Conservation (phyloP, 2,888 invertebrate genomes). For the Metellina segmentata region DNA sequence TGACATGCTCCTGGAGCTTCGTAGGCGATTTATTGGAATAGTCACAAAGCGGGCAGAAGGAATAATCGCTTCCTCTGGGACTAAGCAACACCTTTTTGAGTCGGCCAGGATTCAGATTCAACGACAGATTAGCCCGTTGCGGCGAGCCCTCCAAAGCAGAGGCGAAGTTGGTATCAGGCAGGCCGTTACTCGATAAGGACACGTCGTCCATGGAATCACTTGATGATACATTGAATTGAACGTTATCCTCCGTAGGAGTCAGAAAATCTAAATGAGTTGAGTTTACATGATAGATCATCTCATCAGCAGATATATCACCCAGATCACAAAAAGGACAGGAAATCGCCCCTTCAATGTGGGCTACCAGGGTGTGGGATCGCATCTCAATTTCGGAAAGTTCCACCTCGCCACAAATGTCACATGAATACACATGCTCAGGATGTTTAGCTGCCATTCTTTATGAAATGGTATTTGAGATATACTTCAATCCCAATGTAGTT, state of each 20-base stretch:
- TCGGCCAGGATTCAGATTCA: constrained; percentile 82
- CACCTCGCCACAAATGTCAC: constrained; percentile 92
- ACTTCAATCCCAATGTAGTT: background rate
- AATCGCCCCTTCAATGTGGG: constrained; percentile 89
- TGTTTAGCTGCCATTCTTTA: constrained; percentile 82
- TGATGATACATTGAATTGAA: constrained; percentile 85
- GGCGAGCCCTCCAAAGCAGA: constrained; percentile 81
- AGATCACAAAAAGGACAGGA: constrained; percentile 92
- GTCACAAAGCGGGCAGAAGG: constrained; percentile 88
- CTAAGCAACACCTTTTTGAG: constrained; percentile 67
- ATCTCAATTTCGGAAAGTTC: constrained; percentile 85
- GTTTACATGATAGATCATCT: constrained; percentile 90
- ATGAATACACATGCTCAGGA: constrained; percentile 85
- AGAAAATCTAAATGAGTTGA: constrained; percentile 88
- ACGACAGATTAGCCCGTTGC: constrained; percentile 84
- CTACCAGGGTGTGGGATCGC: constrained; percentile 88
- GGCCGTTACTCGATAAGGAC: constrained; percentile 67
- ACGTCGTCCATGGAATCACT: constrained; percentile 83
- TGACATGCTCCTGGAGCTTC: constrained; percentile 90
- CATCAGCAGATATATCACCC: constrained; percentile 87
- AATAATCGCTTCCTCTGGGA: constrained; percentile 73
- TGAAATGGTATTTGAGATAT: background rate
- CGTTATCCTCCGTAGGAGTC: constrained; percentile 71
- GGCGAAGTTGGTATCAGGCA: constrained; percentile 65
- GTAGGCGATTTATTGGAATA: constrained; percentile 88